These are phyloP conservation scores for Caenorhabditis afra DNA, from an alignment of 2,888 invertebrate genomes.

Conservation along the genomic window DNA sequence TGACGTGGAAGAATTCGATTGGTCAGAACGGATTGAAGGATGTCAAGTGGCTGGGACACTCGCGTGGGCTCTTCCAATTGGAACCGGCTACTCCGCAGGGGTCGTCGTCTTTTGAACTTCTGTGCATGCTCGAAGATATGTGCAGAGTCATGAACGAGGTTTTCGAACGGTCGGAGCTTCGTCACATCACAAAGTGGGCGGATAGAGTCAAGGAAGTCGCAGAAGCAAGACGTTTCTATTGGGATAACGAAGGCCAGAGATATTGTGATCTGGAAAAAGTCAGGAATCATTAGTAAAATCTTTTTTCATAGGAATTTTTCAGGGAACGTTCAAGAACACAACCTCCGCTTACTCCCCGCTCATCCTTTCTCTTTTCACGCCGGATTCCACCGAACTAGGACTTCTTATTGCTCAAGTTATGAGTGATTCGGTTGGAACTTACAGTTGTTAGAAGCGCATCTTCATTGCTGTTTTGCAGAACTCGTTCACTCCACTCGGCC, in stretches of 20 bases:
- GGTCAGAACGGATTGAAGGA: constrained; percentile 15
- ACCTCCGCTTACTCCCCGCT: constrained; percentile 13
- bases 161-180: not conserved
- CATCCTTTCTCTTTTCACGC: constrained; percentile 6
- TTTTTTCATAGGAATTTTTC: not conserved
- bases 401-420: not conserved
- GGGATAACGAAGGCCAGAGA: constrained; percentile 17
- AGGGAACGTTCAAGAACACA: constrained; percentile 7
- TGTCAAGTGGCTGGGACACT: constrained; percentile 32
- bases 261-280: constrained; percentile 28
- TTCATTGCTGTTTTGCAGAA: constrained; percentile 20
- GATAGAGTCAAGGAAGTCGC: constrained; percentile 1
- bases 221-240: constrained; percentile 5
- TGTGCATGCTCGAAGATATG: constrained; percentile 40
- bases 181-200: not conserved
- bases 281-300: not conserved
- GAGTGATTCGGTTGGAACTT: too few relatives aligned
- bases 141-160: constrained; percentile 17
- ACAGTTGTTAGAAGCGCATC: too few relatives aligned
- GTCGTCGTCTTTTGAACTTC: constrained; percentile 30
- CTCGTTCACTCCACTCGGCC: constrained; percentile 15
- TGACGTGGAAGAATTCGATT: constrained; percentile 42
- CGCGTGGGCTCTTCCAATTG: constrained; percentile 22
- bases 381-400: constrained; percentile 8
- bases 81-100: constrained; percentile 6